Conservation (phyloP, 1,140 invertebrate species). For the Drosophila rhopaloa region DNA sequence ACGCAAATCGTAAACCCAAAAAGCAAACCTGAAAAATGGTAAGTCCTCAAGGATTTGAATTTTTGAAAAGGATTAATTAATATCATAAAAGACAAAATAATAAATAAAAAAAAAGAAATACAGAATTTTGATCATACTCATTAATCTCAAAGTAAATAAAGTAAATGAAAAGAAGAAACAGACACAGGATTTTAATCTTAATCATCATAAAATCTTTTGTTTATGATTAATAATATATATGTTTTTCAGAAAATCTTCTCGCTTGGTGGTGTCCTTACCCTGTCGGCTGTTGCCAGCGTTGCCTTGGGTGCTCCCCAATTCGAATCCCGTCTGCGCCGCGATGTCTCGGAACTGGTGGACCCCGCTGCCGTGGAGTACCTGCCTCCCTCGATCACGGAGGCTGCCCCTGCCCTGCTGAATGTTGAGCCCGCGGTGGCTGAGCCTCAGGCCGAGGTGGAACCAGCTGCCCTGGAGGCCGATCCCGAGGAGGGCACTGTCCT, state of each 20-base stretch:
- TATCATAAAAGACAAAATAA: not conserved
- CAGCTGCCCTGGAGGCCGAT: slow-evolving; percentile 29
- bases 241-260: slow-evolving; percentile 73
- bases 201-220: not conserved
- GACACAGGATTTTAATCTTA: not conserved
- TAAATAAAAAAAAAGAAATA: not conserved
- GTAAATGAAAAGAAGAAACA: no score
- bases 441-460: not conserved
- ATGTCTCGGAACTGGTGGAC: slow-evolving; percentile 63
- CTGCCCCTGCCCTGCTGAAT: slow-evolving; percentile 17
- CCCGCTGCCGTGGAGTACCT: slow-evolving; percentile 49
- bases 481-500: slow-evolving; percentile 45
- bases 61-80: not conserved
- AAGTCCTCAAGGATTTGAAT: slow-evolving; percentile 14
- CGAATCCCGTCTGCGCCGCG: slow-evolving; percentile 43
- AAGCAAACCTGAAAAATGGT: slow-evolving; percentile 45
- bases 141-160: no score
- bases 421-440: slow-evolving; percentile 15
- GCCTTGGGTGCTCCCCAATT: slow-evolving; percentile 59
- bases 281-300: slow-evolving; percentile 70
- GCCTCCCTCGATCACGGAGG: slow-evolving; percentile 46
- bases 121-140: not conserved
- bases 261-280: slow-evolving; percentile 57
- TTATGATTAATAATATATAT: not conserved
- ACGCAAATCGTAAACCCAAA: slow-evolving; percentile 44